Evolutionary conservation across 1,140 invertebrate species (phyloP), one percentile per base, ranked within the genome.

Genomic region (Ostrea denselamellosa): DNA sequence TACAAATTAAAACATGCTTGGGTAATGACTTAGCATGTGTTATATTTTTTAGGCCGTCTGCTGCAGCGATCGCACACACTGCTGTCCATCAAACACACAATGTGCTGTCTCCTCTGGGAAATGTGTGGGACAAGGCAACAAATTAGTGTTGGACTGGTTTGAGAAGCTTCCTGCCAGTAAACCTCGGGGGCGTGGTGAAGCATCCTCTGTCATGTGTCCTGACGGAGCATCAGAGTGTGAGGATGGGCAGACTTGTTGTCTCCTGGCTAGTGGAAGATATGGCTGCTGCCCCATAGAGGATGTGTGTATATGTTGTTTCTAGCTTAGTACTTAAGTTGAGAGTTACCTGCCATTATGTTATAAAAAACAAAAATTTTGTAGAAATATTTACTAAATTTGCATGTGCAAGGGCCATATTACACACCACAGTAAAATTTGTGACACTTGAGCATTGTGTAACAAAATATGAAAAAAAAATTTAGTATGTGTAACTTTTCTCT

Each of bases 201-300:
- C 54, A 2, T 68, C 58, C 7, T 89, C 86, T 71, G 85, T 89
- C 22, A 85, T 91, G 56, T 93, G 91, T 89, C 92, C 90, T 34
- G 92, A 88, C 53, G 91, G 90, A n/a, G 34, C 28, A n/a, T 91
- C 89, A 17, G 90, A 93, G 62, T 95, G 95, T 91, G 94, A 94
- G 10, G 90, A 93, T 91, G 91, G 90, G 34, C 90, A 90, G 22
- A 95, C 95, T 8, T 95, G 95, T 87, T 95, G 95, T 90, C 89
- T 92, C 81, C 34, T 94, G 51, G 56, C 25, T 5, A 86, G 87
- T 83, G 94, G 92, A 9, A 83, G 90, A 44, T 95, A 92, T 82
- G 95, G 95, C 22, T 95, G 95, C 82, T 95, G 95, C 86, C 94
- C 95, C 10, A 91, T 93, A 28, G 84, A 90, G 34, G 86, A 92